Evolutionary conservation across 1,140 invertebrate species (phyloP), one percentile per base, ranked within the genome.

Genomic region (Artemia franciscana): DNA sequence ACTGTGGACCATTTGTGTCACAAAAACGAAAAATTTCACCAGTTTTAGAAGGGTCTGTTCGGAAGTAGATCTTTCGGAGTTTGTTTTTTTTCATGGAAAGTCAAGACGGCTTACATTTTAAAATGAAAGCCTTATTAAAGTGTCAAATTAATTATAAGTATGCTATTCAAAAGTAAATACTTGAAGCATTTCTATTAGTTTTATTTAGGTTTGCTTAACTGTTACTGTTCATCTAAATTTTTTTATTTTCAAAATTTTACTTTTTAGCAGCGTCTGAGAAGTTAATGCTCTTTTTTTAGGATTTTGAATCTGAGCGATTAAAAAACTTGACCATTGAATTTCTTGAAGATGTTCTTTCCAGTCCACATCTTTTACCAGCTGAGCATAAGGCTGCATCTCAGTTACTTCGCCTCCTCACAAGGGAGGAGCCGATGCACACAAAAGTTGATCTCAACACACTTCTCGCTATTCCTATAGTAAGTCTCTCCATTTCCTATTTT

Each of bases 331-430:
- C 88, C 0, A 85, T 88, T 61, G 84, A 88, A 66, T 89, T 94
- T 71, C 74, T 93, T 18, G 88, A 92, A 65, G 89, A 93, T 68
- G 86, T 94, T 64, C 81, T 88, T 28, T 83, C 81, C 67, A 88
- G 84, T 68, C 83, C 85, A 0, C 88, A 85, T 67, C 73, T 94
- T n/a, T 74, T 92, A 27, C 88, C 88, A 0, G 84, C 87, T 0
- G 90, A 94, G 70, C 87, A 92, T 69, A 89, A 92, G 71, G 85
- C 87, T 1, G 89, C 89, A 1, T 78, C 81, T 57, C 84, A 91
- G 71, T 70, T 94, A 21, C 73, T 91, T 15, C 76, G 86, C 60
- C 75, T 91, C 21, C 77, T 94, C 5, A 85, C 84, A 26, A 83
- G 86, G 63, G 84, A 86, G 56, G 82, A 84, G 66, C 67, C 73